These are phyloP conservation scores for Anagyrus pseudococci DNA, from an alignment of 2,888 invertebrate genomes.

Conservation along the genomic window DNA sequence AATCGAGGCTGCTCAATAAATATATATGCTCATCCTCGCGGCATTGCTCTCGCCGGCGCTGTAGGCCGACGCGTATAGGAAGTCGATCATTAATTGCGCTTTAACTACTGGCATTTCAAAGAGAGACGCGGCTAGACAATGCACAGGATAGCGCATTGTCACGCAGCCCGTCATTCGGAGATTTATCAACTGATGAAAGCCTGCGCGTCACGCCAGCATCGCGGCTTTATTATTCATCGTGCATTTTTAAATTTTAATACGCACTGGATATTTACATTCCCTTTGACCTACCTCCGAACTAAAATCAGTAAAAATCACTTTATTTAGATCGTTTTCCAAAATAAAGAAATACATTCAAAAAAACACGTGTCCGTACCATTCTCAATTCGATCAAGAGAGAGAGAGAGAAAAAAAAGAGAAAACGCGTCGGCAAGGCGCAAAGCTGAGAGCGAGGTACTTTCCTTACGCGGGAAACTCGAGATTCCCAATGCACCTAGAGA, in stretches of 20 bases:
- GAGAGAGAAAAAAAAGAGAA: neutral
- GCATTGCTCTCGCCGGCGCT: slow-evolving; percentile 19
- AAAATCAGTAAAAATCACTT: no score
- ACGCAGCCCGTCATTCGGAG: slow-evolving; percentile 19
- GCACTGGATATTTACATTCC: no score
- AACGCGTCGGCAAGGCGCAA: neutral
- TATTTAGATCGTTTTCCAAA: no score
- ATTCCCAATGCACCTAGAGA: slow-evolving; percentile 14
- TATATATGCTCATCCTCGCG: slow-evolving; percentile 26
- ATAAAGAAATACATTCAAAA: no score
- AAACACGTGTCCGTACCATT: no score
- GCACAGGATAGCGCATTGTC: slow-evolving; percentile 24
- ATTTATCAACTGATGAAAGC: slow-evolving; percentile 21
- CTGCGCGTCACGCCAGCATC: neutral
- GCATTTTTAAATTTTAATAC: neutral
- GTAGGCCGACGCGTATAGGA: slow-evolving; percentile 11
- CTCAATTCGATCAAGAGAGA: neutral
- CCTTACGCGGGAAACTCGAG: slow-evolving; percentile 48
- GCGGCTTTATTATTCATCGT: neutral
- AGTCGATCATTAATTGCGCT: slow-evolving; percentile 32
- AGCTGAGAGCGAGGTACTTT: slow-evolving; percentile 7
- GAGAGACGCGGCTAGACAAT: slow-evolving; percentile 19
- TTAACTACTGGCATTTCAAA: slow-evolving; percentile 32
- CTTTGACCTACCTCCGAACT: no score
- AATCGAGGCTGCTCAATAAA: slow-evolving; percentile 31